These are phyloP conservation scores for Onychomys torridus DNA, from an alignment of 2,797 vertebrate species.

Conservation along the genomic window DNA sequence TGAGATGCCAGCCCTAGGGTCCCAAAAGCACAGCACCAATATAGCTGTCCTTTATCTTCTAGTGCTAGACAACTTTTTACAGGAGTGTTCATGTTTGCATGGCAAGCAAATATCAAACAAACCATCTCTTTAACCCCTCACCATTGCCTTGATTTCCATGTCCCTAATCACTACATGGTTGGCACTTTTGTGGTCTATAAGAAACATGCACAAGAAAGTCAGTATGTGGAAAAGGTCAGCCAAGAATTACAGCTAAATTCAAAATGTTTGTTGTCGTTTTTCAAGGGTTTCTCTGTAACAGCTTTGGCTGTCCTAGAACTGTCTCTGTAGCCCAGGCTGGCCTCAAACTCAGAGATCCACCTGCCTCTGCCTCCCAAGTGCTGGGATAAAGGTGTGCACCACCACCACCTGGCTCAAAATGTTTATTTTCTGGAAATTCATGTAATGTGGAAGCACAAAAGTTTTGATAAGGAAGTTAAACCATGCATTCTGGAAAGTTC, in stretches of 20 bases:
- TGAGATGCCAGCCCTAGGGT: background rate
- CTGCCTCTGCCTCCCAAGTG: background rate
- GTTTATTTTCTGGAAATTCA: constrained; percentile 63
- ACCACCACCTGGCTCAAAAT: constrained; percentile 29
- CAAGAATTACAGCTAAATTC: constrained; percentile 65
- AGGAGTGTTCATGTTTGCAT: background rate
- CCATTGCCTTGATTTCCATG: constrained; percentile 22
- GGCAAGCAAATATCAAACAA: background rate
- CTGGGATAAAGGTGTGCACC: background rate
- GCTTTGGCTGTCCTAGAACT: background rate
- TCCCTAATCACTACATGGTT: constrained; percentile 56
- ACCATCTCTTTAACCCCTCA: background rate
- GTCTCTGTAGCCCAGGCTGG: background rate
- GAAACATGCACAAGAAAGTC: constrained; percentile 78
- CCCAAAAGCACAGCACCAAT: background rate
- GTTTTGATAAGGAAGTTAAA: constrained; percentile 58
- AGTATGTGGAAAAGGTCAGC: constrained; percentile 53
- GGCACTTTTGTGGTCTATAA: constrained; percentile 76
- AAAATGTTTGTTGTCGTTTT: constrained; percentile 61
- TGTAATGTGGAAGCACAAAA: constrained; percentile 71
- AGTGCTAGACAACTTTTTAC: background rate
- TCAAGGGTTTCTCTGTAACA: background rate
- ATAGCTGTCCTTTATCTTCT: background rate
- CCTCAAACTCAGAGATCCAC: background rate
- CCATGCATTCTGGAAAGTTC: constrained; percentile 68